A percentile compares a stretch with the other conserved stretches of the same genome.
phyloP scores from a whole-genome alignment of 92 coral and sea anemone species.

The Parazoanthus darwini region DNA sequence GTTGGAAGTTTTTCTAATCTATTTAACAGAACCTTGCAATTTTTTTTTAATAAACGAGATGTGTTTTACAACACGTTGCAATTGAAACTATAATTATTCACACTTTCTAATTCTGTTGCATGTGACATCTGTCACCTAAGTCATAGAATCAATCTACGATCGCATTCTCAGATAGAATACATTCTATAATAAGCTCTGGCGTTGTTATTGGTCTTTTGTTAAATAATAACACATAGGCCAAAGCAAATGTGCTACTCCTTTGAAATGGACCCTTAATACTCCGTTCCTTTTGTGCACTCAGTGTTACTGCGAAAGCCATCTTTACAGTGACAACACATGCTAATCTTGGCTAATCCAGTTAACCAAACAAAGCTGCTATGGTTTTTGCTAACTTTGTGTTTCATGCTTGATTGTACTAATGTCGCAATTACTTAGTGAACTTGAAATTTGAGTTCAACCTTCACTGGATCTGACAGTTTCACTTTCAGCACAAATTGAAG shows the following conservation, averaged over 20 bases:
- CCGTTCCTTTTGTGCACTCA: constrained; percentile 17
- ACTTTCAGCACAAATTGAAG: not conserved
- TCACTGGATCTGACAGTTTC: not conserved
- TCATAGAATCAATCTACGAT: not conserved
- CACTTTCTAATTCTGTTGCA: not conserved
- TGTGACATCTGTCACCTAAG: constrained; percentile 38
- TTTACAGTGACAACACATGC: constrained; percentile 18
- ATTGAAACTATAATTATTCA: not conserved
- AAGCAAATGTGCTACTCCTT: constrained; percentile 21
- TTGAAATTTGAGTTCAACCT: not conserved
- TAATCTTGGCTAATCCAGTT: not conserved
- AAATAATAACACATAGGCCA: constrained; percentile 1
- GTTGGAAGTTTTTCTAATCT: not conserved
- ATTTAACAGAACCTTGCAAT: not conserved
- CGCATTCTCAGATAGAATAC: constrained; percentile 12
- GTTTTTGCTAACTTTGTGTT: not conserved
- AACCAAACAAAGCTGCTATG: constrained; percentile 30
- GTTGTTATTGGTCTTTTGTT: constrained; percentile 1
- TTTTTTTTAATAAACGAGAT: not conserved
- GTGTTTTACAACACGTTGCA: constrained; percentile 1
- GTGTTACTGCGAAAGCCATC: constrained; percentile 48
- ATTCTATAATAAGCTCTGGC: not conserved
- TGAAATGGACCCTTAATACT: not conserved
- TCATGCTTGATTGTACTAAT: not conserved
- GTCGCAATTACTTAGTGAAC: not conserved